Conservation (phyloP, 2,888 invertebrate species). For the Perithous albicinctus region DNA sequence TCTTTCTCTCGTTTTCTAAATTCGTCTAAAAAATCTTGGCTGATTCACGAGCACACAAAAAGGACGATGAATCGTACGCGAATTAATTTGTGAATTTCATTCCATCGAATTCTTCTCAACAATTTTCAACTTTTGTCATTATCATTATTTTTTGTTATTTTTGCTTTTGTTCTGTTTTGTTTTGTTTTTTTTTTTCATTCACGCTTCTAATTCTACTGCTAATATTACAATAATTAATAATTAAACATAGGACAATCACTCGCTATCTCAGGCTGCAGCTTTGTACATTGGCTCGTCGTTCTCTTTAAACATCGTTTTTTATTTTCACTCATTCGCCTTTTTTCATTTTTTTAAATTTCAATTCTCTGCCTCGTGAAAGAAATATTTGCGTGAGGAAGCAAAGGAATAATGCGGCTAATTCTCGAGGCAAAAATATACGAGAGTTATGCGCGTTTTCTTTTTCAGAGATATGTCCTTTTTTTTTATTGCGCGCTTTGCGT, state of each 20-base stretch:
- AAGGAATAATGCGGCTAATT: neutral
- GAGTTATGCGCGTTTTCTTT: neutral
- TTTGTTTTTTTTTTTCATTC: neutral
- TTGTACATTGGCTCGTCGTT: constrained; percentile 60
- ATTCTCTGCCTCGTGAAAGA: constrained; percentile 1
- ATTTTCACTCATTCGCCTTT: neutral
- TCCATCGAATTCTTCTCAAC: too few relatives aligned
- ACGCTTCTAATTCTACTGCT: neutral
- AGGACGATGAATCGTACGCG: too few relatives aligned
- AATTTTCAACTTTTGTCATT: neutral
- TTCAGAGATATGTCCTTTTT: constrained; percentile 51
- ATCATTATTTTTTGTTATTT: neutral
- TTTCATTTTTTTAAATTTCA: neutral
- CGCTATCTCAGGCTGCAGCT: constrained; percentile 63
- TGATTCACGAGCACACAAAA: too few relatives aligned
- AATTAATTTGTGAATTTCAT: too few relatives aligned
- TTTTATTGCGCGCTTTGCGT: constrained; percentile 35
- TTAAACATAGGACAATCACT: constrained; percentile 52
- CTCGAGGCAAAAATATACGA: neutral
- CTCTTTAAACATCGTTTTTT: neutral
- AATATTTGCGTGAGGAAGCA: constrained; percentile 2
- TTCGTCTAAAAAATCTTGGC: too few relatives aligned
- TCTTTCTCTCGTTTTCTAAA: neutral
- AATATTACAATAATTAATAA: constrained; percentile 37
- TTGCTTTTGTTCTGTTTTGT: neutral